Base-by-base conservation (phyloP, 2,797 vertebrate genomes). In the Telmatherina bonti region DNA sequence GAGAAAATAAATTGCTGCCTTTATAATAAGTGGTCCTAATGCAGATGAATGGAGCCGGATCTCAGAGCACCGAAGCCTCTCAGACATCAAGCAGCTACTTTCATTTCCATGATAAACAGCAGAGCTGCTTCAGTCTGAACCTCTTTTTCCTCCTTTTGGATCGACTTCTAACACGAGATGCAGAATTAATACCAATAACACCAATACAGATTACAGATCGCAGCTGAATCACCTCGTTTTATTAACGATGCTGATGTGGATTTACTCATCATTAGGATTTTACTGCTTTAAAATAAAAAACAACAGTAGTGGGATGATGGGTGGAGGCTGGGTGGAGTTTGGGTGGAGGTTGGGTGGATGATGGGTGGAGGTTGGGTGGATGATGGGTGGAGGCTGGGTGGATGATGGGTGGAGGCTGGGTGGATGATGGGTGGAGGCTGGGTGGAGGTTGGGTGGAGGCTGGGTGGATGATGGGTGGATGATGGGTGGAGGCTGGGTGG, bases 11-110 rank as follows among this genome's bases (percentile, higher is more conserved):
- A 92, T 89, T 43, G 74, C 89, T 68, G 79, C 88, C 83, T 87
- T 81, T 86, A 88, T 87, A 89, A 91, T 91, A 91, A 90, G 87
- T 86, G 88, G 76, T 74, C 56, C 76, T 93, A 93, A 93, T 92
- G 80, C 89, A 90, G 89, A 93, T 82, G 88, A 90, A 92, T 92
- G 86, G 85, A 20, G 74, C 62, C 62, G 78, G 82, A 88, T 87
- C 67, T 77, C 47, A 20, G 82, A 84, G 87, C 84, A 60, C 64
- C 75, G 84, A 68, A 84, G 84, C 83, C 74, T 84, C 75, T 82
- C 85, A 62, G 76, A 70, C 73, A 41, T 60, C 78, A 82, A 67
- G 83, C 74, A 71, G 74, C 68, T 54, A 63, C 24, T 76, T 81
- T 84, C 70, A 83, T 84, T 88, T 62, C 60, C 62, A 38, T 82